These are phyloP conservation scores for Centrocercus urophasianus DNA, from an alignment of 2,113 vertebrate species.

Conservation along the genomic window DNA sequence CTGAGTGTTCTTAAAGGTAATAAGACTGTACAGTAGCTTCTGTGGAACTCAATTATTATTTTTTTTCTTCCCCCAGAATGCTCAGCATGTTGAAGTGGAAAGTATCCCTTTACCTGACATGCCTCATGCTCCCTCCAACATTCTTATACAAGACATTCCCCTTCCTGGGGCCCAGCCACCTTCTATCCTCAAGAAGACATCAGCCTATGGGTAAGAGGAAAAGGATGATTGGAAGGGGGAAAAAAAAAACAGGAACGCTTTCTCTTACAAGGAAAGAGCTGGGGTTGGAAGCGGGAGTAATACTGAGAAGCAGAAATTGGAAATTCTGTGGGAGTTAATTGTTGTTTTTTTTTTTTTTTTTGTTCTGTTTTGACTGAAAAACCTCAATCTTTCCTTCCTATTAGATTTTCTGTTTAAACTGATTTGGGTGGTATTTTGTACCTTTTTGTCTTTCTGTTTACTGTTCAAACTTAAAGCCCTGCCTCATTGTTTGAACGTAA, in stretches of 20 bases:
- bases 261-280: not conserved
- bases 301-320: not conserved
- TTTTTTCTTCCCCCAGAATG: constrained; percentile 82
- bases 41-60: not conserved
- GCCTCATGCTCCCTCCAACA: constrained; percentile 98
- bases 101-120: constrained; percentile 97
- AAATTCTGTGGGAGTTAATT: not conserved
- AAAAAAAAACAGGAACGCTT: not conserved
- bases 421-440: not conserved
- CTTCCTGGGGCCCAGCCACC: constrained; percentile 97
- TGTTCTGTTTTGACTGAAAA: not conserved
- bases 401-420: not conserved
- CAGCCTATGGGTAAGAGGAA: constrained; percentile 86
- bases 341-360: not conserved
- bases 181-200: constrained; percentile 95
- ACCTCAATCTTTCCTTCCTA: not conserved
- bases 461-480: not conserved
- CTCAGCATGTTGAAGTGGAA: constrained; percentile 97
- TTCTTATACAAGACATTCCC: constrained; percentile 97
- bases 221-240: not conserved
- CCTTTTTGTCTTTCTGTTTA: not conserved
- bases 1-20: not conserved
- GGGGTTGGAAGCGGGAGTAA: not conserved
- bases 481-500: not conserved
- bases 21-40: not conserved